Percentiles rank a stretch among this genome's conserved stretches.
Evolutionary conservation across 2,113 vertebrate species (phyloP).

Genomic region (Sphyrna mokarran): DNA sequence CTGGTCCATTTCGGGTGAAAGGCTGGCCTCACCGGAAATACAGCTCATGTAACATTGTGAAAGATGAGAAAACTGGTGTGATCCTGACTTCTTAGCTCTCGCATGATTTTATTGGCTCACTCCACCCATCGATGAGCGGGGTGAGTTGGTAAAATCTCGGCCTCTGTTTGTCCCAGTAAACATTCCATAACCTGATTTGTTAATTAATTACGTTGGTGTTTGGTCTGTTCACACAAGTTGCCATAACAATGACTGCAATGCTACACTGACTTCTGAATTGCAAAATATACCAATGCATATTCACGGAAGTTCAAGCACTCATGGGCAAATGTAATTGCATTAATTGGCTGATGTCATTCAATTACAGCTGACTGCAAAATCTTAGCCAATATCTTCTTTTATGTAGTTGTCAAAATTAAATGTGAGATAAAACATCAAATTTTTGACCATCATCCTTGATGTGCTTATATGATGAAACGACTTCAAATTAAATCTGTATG

Average conservation of each 20-base stretch:
- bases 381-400: not conserved
- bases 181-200: not conserved
- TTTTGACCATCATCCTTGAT: not conserved
- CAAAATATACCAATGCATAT: not conserved
- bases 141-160: no score
- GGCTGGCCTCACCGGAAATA: no score
- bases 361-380: not conserved
- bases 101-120: no score
- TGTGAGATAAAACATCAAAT: not conserved
- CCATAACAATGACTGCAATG: not conserved
- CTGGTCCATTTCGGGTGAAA: no score
- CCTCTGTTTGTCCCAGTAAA: not conserved
- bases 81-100: no score
- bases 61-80: no score
- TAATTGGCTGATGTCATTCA: not conserved
- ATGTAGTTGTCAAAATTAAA: not conserved
- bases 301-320: not conserved
- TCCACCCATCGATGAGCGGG: no score
- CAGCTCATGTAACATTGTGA: no score
- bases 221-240: not conserved
- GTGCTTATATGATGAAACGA: not conserved
- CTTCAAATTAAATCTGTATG: not conserved
- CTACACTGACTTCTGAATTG: not conserved
- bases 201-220: not conserved
- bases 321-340: not conserved